A percentile compares a stretch with the other conserved stretches of the same genome.
Conservation (phyloP, 2,113 vertebrate genomes). For the Delphinus delphis region DNA sequence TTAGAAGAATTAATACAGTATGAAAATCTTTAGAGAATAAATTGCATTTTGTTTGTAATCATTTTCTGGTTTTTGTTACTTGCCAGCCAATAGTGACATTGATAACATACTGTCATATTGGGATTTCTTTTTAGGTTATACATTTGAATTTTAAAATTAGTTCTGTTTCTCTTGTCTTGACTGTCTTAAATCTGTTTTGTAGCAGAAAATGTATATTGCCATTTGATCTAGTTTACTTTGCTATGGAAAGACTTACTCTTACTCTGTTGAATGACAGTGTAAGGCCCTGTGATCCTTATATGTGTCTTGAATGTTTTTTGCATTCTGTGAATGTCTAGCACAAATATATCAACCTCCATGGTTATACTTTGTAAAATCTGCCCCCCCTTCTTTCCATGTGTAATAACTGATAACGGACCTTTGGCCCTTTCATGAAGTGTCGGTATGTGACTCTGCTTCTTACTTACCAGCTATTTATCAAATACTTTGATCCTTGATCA, state of each 20-base stretch:
- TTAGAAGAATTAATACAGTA: constrained; percentile 30
- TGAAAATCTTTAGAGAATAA: background rate
- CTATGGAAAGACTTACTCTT: background rate
- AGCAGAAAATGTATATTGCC: background rate
- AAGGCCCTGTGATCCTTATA: background rate
- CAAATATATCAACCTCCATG: background rate
- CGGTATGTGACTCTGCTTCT: background rate
- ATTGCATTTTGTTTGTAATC: background rate
- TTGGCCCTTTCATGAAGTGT: background rate
- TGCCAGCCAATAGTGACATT: background rate
- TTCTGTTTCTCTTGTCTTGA: background rate
- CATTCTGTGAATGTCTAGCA: background rate
- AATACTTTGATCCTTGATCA: constrained; percentile 20
- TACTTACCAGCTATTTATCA: background rate
- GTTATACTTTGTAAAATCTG: background rate
- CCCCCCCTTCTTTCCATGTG: background rate
- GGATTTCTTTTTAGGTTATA: background rate
- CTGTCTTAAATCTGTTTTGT: background rate
- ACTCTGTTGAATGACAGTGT: background rate
- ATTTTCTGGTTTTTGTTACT: background rate
- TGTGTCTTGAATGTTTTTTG: constrained; percentile 7
- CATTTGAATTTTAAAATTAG: background rate
- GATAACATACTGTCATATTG: background rate
- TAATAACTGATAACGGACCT: background rate
- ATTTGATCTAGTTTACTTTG: constrained; percentile 20